Percentiles rank a stretch among this genome's conserved stretches.
Evolutionary conservation across 2,797 vertebrate genomes (phyloP).

Genomic region (Nyctalus aviator): DNA sequence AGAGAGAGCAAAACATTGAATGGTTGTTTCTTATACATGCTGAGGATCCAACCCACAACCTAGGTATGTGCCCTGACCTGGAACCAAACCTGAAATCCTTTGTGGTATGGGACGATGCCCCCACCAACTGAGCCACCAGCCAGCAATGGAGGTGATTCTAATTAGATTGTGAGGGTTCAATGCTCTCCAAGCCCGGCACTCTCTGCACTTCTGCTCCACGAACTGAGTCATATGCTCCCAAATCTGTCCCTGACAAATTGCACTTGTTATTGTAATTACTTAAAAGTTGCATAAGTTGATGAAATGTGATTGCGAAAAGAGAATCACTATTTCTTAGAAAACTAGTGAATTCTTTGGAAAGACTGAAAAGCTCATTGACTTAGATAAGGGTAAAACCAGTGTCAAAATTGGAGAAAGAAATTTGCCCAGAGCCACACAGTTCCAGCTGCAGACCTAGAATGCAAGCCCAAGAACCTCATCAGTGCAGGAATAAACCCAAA

Average conservation of each 20-base stretch:
- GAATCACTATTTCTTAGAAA: conserved; percentile 27
- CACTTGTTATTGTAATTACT: not conserved
- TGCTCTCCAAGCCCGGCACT: rapidly evolving
- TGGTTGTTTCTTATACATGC: not conserved
- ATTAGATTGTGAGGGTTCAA: not conserved
- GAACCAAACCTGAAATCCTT: not conserved
- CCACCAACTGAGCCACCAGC: not conserved
- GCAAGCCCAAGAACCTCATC: not conserved
- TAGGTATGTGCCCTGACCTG: not conserved
- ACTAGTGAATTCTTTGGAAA: not conserved
- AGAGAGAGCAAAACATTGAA: not conserved
- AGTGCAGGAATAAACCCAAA: not conserved
- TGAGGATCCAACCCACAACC: not conserved
- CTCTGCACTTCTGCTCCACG: not conserved
- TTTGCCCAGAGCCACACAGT: not conserved
- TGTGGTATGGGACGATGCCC: not conserved
- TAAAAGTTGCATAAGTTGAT: not conserved
- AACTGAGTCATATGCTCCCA: not conserved
- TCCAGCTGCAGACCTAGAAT: not conserved
- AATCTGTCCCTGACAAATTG: not conserved
- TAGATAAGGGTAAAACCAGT: not conserved
- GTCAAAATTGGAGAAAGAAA: not conserved
- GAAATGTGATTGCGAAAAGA: not conserved
- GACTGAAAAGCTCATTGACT: not conserved
- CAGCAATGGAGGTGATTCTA: not conserved